These are phyloP conservation scores for Epinephelus moara DNA, from an alignment of 2,113 vertebrate genomes.

Conservation along the genomic window DNA sequence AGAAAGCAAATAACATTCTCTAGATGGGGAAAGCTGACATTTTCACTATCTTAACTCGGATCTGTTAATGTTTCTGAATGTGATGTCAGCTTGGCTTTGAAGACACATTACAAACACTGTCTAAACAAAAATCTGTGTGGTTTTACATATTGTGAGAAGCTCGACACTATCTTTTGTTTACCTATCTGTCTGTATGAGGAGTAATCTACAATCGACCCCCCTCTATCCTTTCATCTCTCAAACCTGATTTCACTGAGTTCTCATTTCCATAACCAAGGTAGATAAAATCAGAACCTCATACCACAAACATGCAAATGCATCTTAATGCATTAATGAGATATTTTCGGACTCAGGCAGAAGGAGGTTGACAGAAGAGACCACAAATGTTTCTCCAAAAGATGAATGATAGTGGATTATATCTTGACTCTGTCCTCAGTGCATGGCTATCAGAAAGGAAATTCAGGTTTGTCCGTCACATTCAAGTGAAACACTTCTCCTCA, in stretches of 20 bases:
- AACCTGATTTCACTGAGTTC: constrained; percentile 5
- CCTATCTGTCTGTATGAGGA: constrained; percentile 27
- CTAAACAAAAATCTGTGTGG: constrained; percentile 15
- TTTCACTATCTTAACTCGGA: constrained; percentile 16
- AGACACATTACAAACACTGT: constrained; percentile 8
- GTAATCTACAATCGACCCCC: background rate
- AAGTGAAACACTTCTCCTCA: background rate
- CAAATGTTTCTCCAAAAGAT: background rate
- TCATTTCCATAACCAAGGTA: constrained; percentile 27
- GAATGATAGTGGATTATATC: background rate
- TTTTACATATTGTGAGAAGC: constrained; percentile 22
- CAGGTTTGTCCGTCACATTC: background rate
- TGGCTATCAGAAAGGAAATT: background rate
- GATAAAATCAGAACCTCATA: constrained; percentile 3
- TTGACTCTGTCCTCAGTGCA: background rate
- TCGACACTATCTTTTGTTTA: background rate
- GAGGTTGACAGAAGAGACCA: background rate
- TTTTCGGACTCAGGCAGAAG: background rate
- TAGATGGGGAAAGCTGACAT: constrained; percentile 34
- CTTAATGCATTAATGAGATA: background rate
- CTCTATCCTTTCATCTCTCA: constrained; percentile 33
- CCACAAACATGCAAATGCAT: background rate
- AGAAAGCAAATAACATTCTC: constrained; percentile 41
- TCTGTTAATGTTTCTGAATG: constrained; percentile 34
- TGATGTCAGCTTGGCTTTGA: constrained; percentile 26